These are phyloP conservation scores for Didymodactylos carnosus DNA, from an alignment of 2,888 invertebrate species.

Conservation along the genomic window DNA sequence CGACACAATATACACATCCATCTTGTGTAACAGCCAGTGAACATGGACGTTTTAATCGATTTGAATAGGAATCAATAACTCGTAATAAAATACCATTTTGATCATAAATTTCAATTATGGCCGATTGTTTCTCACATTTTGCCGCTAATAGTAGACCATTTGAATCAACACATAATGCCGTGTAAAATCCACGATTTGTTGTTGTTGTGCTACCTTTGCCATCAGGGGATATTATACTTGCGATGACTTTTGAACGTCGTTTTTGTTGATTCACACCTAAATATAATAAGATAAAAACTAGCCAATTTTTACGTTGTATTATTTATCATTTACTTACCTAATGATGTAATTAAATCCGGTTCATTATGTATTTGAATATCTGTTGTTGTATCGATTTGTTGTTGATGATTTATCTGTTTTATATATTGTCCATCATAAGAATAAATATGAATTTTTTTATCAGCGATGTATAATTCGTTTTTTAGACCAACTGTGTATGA, in stretches of 20 bases:
- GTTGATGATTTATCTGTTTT: background rate
- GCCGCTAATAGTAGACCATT: constrained; percentile 5
- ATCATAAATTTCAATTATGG: constrained; percentile 6
- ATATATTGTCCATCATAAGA: background rate
- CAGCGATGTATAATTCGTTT: background rate
- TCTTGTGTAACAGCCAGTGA: constrained; percentile 1
- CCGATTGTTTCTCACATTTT: constrained; percentile 2
- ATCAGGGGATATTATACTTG: too few species aligned
- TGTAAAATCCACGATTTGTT: constrained; percentile 7
- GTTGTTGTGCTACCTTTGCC: too few species aligned
- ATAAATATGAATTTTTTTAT: background rate
- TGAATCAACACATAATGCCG: constrained; percentile 8
- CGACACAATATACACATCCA: constrained; percentile 12
- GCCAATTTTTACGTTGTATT: too few species aligned
- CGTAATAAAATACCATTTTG: background rate
- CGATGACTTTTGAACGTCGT: too few species aligned
- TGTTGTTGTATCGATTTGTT: background rate
- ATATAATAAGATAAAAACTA: too few species aligned
- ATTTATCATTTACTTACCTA: too few species aligned
- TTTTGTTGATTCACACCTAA: too few species aligned
- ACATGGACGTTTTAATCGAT: constrained; percentile 4
- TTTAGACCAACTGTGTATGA: background rate
- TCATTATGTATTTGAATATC: background rate
- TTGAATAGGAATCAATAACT: background rate
- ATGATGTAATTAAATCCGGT: background rate